Conservation (phyloP, 2,797 vertebrate species). For the Onychomys leucogaster region DNA sequence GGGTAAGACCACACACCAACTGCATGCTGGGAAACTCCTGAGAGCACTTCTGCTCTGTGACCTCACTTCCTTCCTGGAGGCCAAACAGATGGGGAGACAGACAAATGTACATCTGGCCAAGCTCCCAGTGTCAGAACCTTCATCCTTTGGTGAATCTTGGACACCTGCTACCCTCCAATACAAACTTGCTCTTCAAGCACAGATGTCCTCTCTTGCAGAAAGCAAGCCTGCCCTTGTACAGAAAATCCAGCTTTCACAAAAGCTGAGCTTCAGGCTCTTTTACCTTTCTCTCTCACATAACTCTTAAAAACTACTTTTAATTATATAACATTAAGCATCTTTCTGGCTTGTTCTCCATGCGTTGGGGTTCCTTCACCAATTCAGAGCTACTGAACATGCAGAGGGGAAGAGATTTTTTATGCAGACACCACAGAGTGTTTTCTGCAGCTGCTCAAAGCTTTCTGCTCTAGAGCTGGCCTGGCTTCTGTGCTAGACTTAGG, state of each 20-base stretch:
- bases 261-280: background rate
- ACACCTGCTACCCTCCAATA: background rate
- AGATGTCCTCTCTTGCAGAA: background rate
- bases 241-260: background rate
- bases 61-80: background rate
- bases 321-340: background rate
- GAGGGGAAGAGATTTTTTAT: background rate
- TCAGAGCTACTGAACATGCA: background rate
- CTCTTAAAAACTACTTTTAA: background rate
- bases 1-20: background rate
- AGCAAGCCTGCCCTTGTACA: background rate
- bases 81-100: background rate
- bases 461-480: background rate
- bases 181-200: background rate
- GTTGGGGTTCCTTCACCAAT: background rate
- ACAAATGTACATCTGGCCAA: too few species aligned
- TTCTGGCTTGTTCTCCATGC: background rate
- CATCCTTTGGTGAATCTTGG: background rate
- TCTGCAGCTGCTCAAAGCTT: background rate
- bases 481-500: background rate
- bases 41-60: rapidly evolving
- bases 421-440: background rate
- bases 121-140: background rate
- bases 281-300: background rate
- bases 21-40: background rate